Evolutionary conservation across 2,888 invertebrate genomes (phyloP).

Genomic region (Callyntrura guangdongensis): DNA sequence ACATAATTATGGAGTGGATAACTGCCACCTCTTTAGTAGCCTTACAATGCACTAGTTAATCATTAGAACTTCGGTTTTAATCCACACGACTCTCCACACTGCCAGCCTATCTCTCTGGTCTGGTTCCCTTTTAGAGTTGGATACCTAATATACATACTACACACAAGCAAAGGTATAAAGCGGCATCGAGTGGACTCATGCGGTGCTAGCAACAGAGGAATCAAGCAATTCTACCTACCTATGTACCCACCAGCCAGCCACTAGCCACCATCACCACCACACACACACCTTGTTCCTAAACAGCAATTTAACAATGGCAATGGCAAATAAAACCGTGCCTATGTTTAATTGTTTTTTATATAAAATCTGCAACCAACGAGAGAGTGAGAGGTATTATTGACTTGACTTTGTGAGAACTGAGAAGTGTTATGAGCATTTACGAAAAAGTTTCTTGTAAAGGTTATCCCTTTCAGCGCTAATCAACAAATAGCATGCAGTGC

Average conservation of each 20-base stretch:
- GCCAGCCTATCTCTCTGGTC: neutral
- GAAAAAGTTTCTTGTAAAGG: neutral
- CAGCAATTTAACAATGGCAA: too few species aligned
- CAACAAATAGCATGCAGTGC: neutral
- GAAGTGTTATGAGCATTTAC: neutral
- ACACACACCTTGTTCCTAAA: too few species aligned
- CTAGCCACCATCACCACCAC: neutral
- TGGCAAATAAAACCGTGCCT: constrained; percentile 39
- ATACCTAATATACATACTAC: too few species aligned
- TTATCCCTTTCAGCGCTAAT: constrained; percentile 11
- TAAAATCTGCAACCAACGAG: neutral
- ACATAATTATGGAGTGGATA: neutral
- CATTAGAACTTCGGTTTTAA: neutral
- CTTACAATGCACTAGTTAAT: neutral
- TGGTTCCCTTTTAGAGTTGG: too few species aligned
- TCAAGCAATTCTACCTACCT: neutral
- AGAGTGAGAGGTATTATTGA: neutral
- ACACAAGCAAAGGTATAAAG: too few species aligned
- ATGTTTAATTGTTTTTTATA: constrained; percentile 43
- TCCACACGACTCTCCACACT: neutral
- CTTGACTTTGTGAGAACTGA: neutral
- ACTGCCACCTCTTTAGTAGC: neutral
- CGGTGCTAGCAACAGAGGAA: neutral
- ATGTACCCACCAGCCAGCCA: neutral
- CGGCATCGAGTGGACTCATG: neutral